Percentiles rank a stretch among this genome's conserved stretches.
phyloP scores from a whole-genome alignment of 2,797 vertebrate genomes.

The Centropyge bicolor region DNA sequence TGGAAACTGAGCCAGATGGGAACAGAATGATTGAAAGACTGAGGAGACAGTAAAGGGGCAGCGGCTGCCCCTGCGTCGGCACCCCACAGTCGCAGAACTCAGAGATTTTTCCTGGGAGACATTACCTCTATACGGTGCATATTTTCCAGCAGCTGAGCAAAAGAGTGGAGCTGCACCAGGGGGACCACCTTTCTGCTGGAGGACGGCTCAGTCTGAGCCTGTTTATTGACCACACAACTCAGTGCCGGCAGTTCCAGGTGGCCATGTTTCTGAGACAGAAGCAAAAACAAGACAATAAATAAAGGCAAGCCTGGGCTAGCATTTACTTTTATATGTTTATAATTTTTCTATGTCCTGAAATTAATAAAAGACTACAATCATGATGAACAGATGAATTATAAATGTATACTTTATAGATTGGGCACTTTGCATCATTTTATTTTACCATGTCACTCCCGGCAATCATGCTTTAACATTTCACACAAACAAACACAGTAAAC shows the following conservation, averaged over 20 bases:
- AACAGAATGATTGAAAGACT: conserved; percentile 1
- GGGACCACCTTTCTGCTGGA: conserved; percentile 79
- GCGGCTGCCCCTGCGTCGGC: neutral
- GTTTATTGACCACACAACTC: conserved; percentile 61
- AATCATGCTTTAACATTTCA: neutral
- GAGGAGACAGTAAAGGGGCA: neutral
- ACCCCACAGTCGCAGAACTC: conserved; percentile 7
- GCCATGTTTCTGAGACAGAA: conserved; percentile 86
- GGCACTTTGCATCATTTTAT: too few relatives aligned
- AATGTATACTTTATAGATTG: neutral
- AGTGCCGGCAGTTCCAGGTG: conserved; percentile 81
- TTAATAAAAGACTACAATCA: neutral
- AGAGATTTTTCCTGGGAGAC: conserved; percentile 3
- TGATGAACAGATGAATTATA: neutral
- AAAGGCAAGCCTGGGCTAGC: neutral
- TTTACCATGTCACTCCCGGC: neutral
- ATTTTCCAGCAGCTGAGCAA: conserved; percentile 91
- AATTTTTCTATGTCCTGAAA: neutral
- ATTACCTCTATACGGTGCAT: conserved; percentile 93
- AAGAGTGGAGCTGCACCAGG: conserved; percentile 88
- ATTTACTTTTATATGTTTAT: neutral
- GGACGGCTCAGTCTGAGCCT: conserved; percentile 25
- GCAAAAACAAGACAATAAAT: conserved; percentile 6
- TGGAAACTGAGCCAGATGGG: neutral
- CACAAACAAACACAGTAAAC: conserved; percentile 2